Percentiles rank a stretch among this genome's conserved stretches.
These are phyloP conservation scores for Odontamblyopus rebecca DNA, from an alignment of 2,797 vertebrate genomes.

Conservation along the genomic window DNA sequence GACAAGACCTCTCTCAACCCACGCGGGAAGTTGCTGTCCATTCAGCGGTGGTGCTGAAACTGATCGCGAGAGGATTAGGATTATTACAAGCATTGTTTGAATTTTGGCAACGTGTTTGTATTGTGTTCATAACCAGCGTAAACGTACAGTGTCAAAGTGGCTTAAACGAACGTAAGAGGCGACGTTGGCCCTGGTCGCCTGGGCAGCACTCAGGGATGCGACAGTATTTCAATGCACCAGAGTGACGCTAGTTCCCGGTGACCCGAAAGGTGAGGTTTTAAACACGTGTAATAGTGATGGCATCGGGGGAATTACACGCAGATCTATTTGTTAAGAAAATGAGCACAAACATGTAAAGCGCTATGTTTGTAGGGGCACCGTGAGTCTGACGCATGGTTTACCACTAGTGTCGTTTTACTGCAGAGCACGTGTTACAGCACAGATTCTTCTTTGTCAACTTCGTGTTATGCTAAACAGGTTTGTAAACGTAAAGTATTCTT, in stretches of 20 bases:
- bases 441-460: conserved; percentile 13
- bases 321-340: not conserved
- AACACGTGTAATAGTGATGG: conserved; percentile 48
- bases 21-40: conserved; percentile 40
- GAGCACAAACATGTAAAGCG: conserved; percentile 11
- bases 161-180: conserved; percentile 16
- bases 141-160: not conserved
- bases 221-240: conserved; percentile 49
- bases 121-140: not conserved
- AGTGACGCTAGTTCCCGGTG: conserved; percentile 31
- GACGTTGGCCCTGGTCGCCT: conserved; percentile 36
- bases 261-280: not conserved
- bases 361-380: conserved; percentile 13
- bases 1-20: conserved; percentile 8
- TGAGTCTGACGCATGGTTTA: not conserved
- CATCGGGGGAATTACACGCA: conserved; percentile 1
- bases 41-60: conserved; percentile 45
- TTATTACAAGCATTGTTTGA: not conserved
- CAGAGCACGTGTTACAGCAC: conserved; percentile 9
- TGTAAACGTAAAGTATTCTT: not conserved
- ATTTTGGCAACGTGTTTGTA: not conserved
- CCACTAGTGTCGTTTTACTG: conserved; percentile 9
- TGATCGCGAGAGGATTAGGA: not conserved
- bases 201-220: conserved; percentile 51
- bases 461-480: not conserved